Base-by-base conservation (phyloP, 2,888 invertebrate species). In the Gnatocerus cornutus region DNA sequence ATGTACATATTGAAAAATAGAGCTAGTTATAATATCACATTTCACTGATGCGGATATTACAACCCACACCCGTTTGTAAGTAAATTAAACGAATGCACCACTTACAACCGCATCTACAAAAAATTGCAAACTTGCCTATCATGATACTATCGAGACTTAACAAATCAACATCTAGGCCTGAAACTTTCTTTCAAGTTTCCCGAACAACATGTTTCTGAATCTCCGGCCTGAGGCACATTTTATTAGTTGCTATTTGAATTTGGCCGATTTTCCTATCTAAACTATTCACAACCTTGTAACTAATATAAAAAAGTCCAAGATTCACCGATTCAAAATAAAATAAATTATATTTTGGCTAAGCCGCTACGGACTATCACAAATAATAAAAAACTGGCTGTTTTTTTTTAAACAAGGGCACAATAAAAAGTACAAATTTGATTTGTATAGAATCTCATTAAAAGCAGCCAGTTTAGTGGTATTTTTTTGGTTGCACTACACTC, bases 11-110 rank as follows among this genome's bases (percentile, higher is more conserved):
- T 68, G 55, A 59, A 55, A 70, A 69, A 68, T 64, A 56, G 56
- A 69, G 53, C 52, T 68, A 69, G 61, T 71, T 67, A 88, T 89
- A 90, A 89, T 90, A 90, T 90, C 90, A 90, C 90, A 90, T 89
- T 89, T 89, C 89, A 46, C 59, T 89, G 84, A 90, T 89, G 89
- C 89, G 89, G 89, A 89, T 90, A 89, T 89, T 89, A 89, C 87
- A 79, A 80, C 76, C 83, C 83, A 83, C 82, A 80, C 75, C 63
- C 63, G 46, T 33, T 41, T 41, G 41, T 48, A 70, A 56, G 55
- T 67, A 61, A 50, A 41, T 13, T 8, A 52, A 50, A 12, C 33
- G 48, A 13, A 61, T 46, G 61, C 46, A 46, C 48, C 58, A 45
- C 13, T 45, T 45, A 41, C 9, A 29, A 9, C 10, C 43, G n/a